Base-by-base conservation (phyloP, 2,888 invertebrate genomes). In the Brachypalpus laphriformis region DNA sequence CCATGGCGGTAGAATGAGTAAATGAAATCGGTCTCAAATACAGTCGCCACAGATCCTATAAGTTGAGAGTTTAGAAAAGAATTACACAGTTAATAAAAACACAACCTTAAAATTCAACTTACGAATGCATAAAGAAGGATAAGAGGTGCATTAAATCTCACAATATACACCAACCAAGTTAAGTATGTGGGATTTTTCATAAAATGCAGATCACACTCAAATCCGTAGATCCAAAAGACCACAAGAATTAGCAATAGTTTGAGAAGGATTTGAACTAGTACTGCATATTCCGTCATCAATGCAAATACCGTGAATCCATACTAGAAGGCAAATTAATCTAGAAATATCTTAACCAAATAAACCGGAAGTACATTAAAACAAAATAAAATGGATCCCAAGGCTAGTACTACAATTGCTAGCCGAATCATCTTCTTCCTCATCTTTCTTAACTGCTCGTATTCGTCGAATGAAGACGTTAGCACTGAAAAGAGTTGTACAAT, bases 141-240 rank as follows among this genome's bases (percentile, higher is more conserved):
- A 0, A 91, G 0, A 0, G 91, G 91, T 1, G 90, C 88, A 16
- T 91, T 86, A 66, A 89, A 91, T 51, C 92, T 88, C 9, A 90
- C 70, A 3, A 90, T 72, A 51, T 89, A 89, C 6, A 91, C 80
- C 86, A 89, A 90, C 25, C 92, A 93, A 20, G 93, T 92, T 22
- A 88, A 86, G 51, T 96, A 91, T 4, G 94, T 94, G 81, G 93
- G 93, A 0, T 94, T 94, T 94, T 96, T 95, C 96, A 96, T 96
- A 90, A 96, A 96, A 87, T 94, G 93, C 0, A 96, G 91, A 89
- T 96, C 96, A 14, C 93, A 91, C 42, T 94, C 93, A 65, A 96
- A 93, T 87, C 97, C 98, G 89, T 98, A 97, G 25, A 95, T 94
- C 95, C 97, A 97, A 1, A 96, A 94, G 0, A 97, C 94, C 1